Evolutionary conservation across 2,113 vertebrate species (phyloP).

Genomic region (Forbesichthys papilliferus): DNA sequence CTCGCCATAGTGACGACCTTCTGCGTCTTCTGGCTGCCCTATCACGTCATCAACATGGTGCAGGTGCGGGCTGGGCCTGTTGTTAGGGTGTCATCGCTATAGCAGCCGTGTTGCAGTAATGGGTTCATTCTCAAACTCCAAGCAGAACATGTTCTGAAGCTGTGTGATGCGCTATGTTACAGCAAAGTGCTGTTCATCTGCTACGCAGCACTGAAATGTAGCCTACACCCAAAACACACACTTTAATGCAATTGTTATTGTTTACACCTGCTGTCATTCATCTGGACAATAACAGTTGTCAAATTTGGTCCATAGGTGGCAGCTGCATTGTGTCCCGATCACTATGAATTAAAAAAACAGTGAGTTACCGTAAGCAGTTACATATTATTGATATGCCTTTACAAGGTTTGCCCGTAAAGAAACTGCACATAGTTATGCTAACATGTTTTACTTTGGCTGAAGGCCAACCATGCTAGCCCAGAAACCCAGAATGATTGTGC

Average conservation of each 20-base stretch:
- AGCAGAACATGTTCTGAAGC: too few species aligned
- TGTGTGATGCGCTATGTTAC: too few species aligned
- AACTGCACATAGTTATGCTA: too few species aligned
- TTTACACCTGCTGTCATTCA: neutral
- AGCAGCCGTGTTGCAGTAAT: neutral
- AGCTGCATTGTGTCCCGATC: conserved; percentile 30
- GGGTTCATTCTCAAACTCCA: too few species aligned
- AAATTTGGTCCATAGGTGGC: conserved; percentile 57
- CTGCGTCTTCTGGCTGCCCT: conserved; percentile 86
- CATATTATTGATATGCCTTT: too few species aligned
- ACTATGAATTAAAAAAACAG: neutral
- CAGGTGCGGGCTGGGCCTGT: conserved; percentile 66
- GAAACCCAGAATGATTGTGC: neutral
- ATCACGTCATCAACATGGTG: conserved; percentile 83
- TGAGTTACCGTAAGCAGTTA: conserved; percentile 38
- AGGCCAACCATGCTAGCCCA: too few species aligned
- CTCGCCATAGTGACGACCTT: conserved; percentile 84
- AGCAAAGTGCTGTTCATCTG: too few species aligned
- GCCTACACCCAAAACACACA: too few species aligned
- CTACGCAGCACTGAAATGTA: too few species aligned
- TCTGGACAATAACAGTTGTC: conserved; percentile 38
- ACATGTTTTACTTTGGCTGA: too few species aligned
- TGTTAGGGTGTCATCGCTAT: neutral
- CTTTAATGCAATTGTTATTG: too few species aligned
- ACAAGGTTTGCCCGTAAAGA: too few species aligned